Evolutionary conservation across 2,797 vertebrate species (phyloP), one percentile per base, ranked within the genome.

Genomic region (Hozukius guyotensis): DNA sequence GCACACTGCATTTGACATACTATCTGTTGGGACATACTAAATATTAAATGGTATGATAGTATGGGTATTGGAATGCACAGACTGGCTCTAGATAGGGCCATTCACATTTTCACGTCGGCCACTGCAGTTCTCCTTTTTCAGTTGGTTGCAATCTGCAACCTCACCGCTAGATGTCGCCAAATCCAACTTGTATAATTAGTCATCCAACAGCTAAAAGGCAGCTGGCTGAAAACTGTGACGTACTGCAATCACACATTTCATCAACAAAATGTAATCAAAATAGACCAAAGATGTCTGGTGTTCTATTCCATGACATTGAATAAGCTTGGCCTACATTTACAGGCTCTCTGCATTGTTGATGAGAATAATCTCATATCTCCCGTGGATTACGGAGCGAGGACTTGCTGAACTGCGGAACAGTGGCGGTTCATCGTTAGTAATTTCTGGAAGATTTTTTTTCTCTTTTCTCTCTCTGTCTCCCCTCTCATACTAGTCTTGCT

Each of bases 281-380:
- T 60, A 84, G 57, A 78, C 53, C 5, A 42, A 77, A 70, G 25
- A 55, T 38, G 53, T 62, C 57, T 75, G 22, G 22, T 78, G 66
- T 57, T 77, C 77, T 77, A 86, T 81, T 87, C 72, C 60, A 38
- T 76, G 68, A 82, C 56, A 70, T 78, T 70, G 77, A 86, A 88
- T 60, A 72, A 71, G 78, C 85, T 85, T 88, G 89, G 56, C 92
- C 92, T 92, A 93, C 86, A 93, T 94, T 90, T 84, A 68, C 69
- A 70, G 62, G 31, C 72, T 81, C 73, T 71, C 52, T 72, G 76
- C 85, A 79, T 87, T 88, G 87, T 91, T 91, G 90, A 85, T 86
- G 80, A 80, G 93, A 87, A 92, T 90, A 93, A 93, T 93, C 89
- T 90, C 64, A 70, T 78, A 87, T 91, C 87, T 89, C 80, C 86